Conservation (phyloP, 2,888 invertebrate species). For the Trissolcus brochymenae region DNA sequence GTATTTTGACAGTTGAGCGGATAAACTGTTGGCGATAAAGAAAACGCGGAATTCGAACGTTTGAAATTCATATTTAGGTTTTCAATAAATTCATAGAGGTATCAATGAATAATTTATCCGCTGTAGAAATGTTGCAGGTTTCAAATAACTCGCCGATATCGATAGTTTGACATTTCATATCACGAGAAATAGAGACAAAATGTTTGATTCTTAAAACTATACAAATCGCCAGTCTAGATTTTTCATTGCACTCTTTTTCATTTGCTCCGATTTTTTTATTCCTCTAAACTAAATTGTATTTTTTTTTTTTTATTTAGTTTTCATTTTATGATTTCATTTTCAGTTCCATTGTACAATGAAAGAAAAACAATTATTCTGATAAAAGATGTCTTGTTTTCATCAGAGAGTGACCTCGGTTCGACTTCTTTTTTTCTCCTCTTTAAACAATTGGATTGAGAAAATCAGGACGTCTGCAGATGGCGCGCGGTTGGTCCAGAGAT, state of each 20-base stretch:
- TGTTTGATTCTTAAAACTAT: no score
- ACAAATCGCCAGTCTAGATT: no score
- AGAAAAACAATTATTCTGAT: neutral
- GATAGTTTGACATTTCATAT: conserved; percentile 7
- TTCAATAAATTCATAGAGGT: conserved; percentile 14
- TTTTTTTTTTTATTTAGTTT: no score
- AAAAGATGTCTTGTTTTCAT: neutral
- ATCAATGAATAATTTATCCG: conserved; percentile 35
- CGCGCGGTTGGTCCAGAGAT: conserved; percentile 13
- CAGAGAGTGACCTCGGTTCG: neutral
- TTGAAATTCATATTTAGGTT: conserved; percentile 26
- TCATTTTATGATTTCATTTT: no score
- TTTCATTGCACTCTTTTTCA: no score
- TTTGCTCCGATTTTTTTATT: no score
- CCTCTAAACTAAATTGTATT: no score
- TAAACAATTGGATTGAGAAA: conserved; percentile 24
- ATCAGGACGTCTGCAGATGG: conserved; percentile 29
- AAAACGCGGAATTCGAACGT: no score
- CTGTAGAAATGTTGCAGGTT: conserved; percentile 16
- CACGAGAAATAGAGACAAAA: neutral
- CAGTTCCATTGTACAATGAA: no score
- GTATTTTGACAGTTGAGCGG: no score
- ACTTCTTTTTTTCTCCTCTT: neutral
- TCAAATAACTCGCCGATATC: conserved; percentile 15
- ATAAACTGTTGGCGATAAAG: neutral